Evolutionary conservation across 2,888 invertebrate species (phyloP), one percentile per base, ranked within the genome.

Genomic region (Pterostichus madidus): DNA sequence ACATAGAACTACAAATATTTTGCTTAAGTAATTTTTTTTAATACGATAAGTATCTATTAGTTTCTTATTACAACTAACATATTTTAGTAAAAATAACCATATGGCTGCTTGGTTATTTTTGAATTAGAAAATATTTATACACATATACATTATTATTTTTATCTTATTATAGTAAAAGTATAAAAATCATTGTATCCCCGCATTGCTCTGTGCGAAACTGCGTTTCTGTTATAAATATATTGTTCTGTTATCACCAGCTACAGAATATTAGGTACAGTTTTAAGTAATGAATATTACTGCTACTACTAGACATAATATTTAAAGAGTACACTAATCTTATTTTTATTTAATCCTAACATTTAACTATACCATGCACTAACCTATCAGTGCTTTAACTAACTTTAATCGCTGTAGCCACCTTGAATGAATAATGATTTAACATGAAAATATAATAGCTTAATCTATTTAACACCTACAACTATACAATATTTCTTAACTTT

Each of bases 51-150:
- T 73, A 73, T 49, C 49, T 73, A 59, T 31, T 13, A 59, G 39
- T 59, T 59, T 59, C 2, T 59, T 59, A 0, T 17, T 24, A 6
- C 13, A 59, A 10, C 11, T 10, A 24, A 24, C 7, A 59, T 59
- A 59, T n/a, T 24, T 31, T 17, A 52, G 49, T 83, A 86, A 87
- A 87, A 86, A 86, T 85, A 86, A 86, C 86, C 88, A 88, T 87
- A 88, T 89, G 89, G 89, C 89, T 89, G 89, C 84, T 87, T 89
- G 87, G 86, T 85, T 84, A 84, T 84, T 85, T 85, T 84, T 84
- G 5, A 59, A 81, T 79, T 82, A 11, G 61, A 75, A 52, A 49
- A 68, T 77, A 56, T 79, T 24, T 79, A 80, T 75, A 80, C 68
- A 82, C 76, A 59, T 13, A 24, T 17, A 73, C 17, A 73, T 15